Percentiles rank a stretch among this genome's conserved stretches.
Evolutionary conservation across 2,113 vertebrate species (phyloP).

Genomic region (Vulpes vulpes): DNA sequence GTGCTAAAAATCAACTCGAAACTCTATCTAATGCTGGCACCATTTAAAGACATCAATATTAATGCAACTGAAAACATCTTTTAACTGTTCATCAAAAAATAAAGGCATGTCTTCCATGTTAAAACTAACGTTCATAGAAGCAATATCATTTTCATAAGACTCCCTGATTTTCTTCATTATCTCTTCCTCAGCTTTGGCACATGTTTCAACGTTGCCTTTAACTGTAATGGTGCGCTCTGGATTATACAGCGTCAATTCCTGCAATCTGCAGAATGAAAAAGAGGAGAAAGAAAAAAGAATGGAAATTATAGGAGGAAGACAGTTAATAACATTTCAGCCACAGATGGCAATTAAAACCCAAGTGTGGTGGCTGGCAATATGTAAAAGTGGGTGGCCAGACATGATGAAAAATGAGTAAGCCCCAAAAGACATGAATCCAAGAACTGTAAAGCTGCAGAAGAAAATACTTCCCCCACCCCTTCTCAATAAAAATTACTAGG

Average conservation of each 20-base stretch:
- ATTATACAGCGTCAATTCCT: conserved; percentile 98
- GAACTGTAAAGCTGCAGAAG: neutral
- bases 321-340: conserved; percentile 55
- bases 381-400: neutral
- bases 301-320: conserved; percentile 60
- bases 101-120: conserved; percentile 4
- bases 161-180: conserved; percentile 99
- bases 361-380: neutral
- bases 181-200: conserved; percentile 95
- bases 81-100: conserved; percentile 47
- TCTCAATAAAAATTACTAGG: neutral
- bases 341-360: conserved; percentile 46
- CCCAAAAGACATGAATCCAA: neutral
- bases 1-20: neutral
- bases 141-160: conserved; percentile 97
- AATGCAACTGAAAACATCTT: neutral
- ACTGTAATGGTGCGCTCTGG: conserved; percentile 98
- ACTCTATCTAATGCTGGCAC: neutral
- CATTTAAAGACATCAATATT: conserved; percentile 11
- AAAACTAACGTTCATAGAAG: conserved; percentile 98
- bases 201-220: conserved; percentile 94
- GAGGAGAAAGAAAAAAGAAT: conserved; percentile 62
- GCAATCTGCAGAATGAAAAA: conserved; percentile 89
- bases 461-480: neutral
- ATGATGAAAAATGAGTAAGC: neutral